Percentiles rank a stretch among this genome's conserved stretches.
Evolutionary conservation across 2,797 vertebrate species (phyloP).

Genomic region (Pelochelys cantorii): DNA sequence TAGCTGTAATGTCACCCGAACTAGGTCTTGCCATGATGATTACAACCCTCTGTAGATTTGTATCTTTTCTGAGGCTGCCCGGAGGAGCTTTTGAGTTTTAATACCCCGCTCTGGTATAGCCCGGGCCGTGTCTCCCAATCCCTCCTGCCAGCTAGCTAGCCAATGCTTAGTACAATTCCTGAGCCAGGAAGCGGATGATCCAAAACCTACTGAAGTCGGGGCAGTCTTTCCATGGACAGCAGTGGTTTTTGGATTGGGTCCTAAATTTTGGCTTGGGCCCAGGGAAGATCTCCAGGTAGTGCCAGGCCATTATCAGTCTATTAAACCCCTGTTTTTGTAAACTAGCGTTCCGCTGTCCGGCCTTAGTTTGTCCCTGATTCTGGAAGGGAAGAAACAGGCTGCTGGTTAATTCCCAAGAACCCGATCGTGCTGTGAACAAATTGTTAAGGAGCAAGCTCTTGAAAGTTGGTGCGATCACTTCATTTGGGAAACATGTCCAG

Average conservation of each 20-base stretch:
- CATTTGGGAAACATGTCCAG: not conserved
- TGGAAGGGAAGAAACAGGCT: accelerated
- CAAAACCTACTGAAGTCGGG: not conserved
- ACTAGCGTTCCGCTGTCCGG: accelerated
- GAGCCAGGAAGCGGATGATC: accelerated
- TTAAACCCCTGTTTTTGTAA: not conserved
- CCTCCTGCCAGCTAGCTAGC: not conserved
- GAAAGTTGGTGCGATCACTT: not conserved
- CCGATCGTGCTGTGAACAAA: not conserved
- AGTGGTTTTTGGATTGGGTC: not conserved
- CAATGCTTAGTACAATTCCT: accelerated
- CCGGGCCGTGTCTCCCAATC: accelerated
- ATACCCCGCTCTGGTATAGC: not conserved
- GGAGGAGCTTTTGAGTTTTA: not conserved
- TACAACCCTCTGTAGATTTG: accelerated
- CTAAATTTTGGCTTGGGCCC: not conserved
- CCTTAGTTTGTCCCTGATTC: accelerated
- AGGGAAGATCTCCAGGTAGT: not conserved
- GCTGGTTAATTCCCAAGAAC: not conserved
- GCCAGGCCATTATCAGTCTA: accelerated
- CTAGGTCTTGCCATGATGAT: not conserved
- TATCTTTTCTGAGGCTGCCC: not conserved
- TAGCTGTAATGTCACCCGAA: not conserved
- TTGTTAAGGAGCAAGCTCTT: not conserved
- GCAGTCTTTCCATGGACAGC: not conserved